Evolutionary conservation across 2,113 vertebrate species (phyloP).

Genomic region (Bolborhynchus lineola): DNA sequence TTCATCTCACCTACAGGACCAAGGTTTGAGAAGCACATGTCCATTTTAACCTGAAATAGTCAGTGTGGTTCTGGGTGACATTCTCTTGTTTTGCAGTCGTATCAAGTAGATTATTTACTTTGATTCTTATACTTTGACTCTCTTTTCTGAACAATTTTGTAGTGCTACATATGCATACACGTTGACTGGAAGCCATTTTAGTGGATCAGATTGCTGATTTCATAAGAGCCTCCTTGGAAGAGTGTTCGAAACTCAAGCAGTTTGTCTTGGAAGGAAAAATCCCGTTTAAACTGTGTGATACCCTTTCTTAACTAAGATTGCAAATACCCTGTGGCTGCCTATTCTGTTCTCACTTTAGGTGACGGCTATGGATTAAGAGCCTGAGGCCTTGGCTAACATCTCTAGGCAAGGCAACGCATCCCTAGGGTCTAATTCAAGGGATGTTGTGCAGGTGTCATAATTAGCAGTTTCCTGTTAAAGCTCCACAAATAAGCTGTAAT

Average conservation of each 20-base stretch:
- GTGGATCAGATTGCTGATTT: background rate
- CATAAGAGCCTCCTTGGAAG: background rate
- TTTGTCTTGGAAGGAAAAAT: background rate
- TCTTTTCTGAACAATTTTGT: background rate
- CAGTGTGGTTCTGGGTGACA: background rate
- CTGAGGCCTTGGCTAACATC: conserved; percentile 33
- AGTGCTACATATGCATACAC: background rate
- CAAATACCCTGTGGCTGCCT: conserved; percentile 28
- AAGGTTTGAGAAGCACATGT: background rate
- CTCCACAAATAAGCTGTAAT: conserved; percentile 65
- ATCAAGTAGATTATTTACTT: background rate
- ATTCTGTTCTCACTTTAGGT: conserved; percentile 17
- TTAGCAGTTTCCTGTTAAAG: conserved; percentile 73
- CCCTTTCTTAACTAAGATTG: conserved; percentile 10
- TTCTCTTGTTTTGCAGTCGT: background rate
- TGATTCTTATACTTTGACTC: background rate
- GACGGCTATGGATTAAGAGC: background rate
- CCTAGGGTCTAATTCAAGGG: conserved; percentile 51
- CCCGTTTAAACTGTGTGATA: background rate
- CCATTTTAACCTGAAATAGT: background rate
- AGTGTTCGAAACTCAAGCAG: background rate
- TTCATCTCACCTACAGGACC: background rate
- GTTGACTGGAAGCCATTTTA: background rate
- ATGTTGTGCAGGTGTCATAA: conserved; percentile 72
- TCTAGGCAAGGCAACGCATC: conserved; percentile 34